These are phyloP conservation scores for Malacosoma neustria DNA, from an alignment of 2,888 invertebrate species.

Conservation along the genomic window DNA sequence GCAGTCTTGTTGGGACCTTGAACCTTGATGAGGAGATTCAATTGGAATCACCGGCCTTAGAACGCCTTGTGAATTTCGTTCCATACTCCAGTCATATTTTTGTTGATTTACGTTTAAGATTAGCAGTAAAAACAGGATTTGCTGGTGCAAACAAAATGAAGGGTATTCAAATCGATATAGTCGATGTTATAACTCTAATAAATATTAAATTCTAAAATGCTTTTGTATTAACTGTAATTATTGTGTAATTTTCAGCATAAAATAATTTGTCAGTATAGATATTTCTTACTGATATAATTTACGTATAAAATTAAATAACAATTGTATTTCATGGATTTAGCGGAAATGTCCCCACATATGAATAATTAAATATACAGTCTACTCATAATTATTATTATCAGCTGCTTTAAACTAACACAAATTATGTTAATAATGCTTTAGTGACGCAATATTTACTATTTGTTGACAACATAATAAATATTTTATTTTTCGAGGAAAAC, in stretches of 20 bases:
- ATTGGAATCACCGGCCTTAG: constrained; percentile 44
- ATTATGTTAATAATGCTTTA: not conserved
- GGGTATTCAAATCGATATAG: constrained; percentile 33
- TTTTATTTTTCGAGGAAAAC: no score
- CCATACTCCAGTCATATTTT: constrained; percentile 54
- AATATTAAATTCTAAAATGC: not conserved
- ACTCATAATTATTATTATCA: not conserved
- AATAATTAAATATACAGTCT: not conserved
- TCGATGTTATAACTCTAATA: not conserved
- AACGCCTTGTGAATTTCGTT: constrained; percentile 43
- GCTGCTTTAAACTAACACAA: not conserved
- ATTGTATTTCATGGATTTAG: no score
- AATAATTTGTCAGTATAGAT: no score
- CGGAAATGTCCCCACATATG: no score
- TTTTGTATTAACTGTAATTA: not conserved
- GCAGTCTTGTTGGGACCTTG: constrained; percentile 67
- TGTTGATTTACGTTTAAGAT: constrained; percentile 44
- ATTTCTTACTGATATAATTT: no score
- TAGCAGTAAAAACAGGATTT: constrained; percentile 44
- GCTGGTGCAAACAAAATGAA: constrained; percentile 32
- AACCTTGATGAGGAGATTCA: constrained; percentile 56
- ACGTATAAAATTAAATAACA: no score
- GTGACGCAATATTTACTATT: not conserved
- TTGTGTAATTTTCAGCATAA: no score
- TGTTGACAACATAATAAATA: not conserved